Base-by-base conservation (phyloP, 2,888 invertebrate species). In the Zygaena filipendulae region DNA sequence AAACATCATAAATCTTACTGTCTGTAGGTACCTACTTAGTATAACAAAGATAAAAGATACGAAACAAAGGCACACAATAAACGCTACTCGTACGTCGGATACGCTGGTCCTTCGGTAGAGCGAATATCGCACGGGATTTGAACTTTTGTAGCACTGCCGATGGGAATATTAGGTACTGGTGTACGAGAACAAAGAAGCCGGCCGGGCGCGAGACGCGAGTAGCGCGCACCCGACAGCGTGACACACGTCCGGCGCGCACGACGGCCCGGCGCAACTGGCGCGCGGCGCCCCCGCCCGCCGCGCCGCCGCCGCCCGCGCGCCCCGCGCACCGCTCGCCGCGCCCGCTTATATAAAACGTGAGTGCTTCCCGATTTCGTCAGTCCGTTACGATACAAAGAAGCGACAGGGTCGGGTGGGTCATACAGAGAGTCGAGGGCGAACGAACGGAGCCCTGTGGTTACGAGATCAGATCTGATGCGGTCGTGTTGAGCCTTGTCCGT, bases 401-500 rank as follows among this genome's bases (percentile, higher is more conserved):
- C 74, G 72, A 71, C 55, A 67, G 68, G 70, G 68, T 75, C 64
- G 74, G 75, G 70, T 69, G 77, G 72, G 69, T 74, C 62, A 35
- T 57, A 49, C 39, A 52, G 61, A 58, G 51, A 71, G 67, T 69
- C 72, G 33, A 48, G 74, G 77, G 75, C 64, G 63, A 70, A 4
- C 63, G 57, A 42, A 70, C 70, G 64, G 66, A 74, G 74, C 71
- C 75, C 74, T 67, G 61, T 59, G 74, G 71, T 75, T 74, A 72
- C 77, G 71, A 75, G 77, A 75, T 75, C 75, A 72, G 70, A 77
- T 75, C 74, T 72, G 68, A 77, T 75, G 75, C 68, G 56, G 62
- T 71, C 69, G 72, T 64, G 68, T 48, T 59, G 66, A n/a, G 56
- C 60, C 58, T 56, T 51, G 64, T 62, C 67, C 67, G 38, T 59